phyloP scores from a whole-genome alignment of 2,113 vertebrate genomes.

The Laticauda laticaudata region DNA sequence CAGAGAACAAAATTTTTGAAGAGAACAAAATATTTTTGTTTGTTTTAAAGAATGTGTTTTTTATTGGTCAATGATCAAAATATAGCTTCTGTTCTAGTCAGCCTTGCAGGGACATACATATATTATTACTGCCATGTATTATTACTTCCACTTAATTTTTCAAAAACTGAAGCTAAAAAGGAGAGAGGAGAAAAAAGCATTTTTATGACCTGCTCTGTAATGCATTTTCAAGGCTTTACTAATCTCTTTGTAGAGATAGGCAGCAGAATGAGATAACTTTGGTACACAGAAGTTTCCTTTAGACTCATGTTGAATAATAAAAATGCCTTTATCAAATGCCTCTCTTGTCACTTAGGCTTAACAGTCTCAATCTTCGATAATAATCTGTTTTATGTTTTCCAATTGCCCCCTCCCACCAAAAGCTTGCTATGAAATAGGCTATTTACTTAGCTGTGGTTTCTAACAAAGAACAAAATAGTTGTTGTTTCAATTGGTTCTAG shows the following conservation, averaged over 20 bases:
- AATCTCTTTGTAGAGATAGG: slow-evolving; percentile 55
- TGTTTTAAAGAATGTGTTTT: not conserved
- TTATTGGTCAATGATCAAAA: not conserved
- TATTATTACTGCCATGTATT: not conserved
- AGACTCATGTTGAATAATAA: slow-evolving; percentile 19
- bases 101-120: not conserved
- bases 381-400: slow-evolving; percentile 2
- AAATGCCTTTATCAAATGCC: slow-evolving; percentile 33
- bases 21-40: not conserved
- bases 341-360: slow-evolving; percentile 2
- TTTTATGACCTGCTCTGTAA: not conserved
- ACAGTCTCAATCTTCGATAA: slow-evolving; percentile 1
- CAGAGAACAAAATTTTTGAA: not conserved
- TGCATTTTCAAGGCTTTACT: slow-evolving; percentile 5
- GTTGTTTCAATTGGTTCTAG: not conserved
- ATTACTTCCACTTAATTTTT: not conserved
- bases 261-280: slow-evolving; percentile 52
- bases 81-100: not conserved
- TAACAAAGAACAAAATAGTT: not conserved
- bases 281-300: slow-evolving; percentile 39
- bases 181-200: not conserved
- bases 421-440: not conserved
- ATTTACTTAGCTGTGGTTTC: not conserved
- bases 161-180: not conserved
- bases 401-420: not conserved